A percentile compares a stretch with the other conserved stretches of the same genome.
Evolutionary conservation across 2,797 vertebrate genomes (phyloP).

Genomic region (Takifugu rubripes): DNA sequence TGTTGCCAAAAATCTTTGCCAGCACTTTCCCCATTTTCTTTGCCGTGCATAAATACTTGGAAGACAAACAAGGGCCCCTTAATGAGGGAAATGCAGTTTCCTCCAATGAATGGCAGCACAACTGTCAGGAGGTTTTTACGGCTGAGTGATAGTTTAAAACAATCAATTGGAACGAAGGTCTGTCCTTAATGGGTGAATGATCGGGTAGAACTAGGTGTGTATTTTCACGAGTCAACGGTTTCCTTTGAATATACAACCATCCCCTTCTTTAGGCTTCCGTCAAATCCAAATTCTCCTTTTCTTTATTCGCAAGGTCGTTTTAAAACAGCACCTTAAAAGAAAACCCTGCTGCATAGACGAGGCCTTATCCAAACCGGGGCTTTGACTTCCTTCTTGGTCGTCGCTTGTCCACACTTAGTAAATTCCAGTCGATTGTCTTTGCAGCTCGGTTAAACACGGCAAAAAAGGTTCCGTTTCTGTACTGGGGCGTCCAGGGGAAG

Average conservation of each 20-base stretch:
- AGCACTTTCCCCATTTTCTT: conserved; percentile 94
- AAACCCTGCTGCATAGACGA: conserved; percentile 34
- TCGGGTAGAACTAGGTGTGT: conserved; percentile 48
- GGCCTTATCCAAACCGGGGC: conserved; percentile 70
- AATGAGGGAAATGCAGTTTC: conserved; percentile 14
- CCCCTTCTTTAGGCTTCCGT: conserved; percentile 32
- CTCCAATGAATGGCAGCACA: conserved; percentile 56
- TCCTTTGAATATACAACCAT: conserved; percentile 46
- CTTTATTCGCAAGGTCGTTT: background rate
- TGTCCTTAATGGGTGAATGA: conserved; percentile 35
- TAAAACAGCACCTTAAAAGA: background rate
- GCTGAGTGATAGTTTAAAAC: conserved; percentile 11
- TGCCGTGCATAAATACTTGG: conserved; percentile 75
- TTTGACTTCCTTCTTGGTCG: conserved; percentile 75
- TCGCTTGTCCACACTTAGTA: conserved; percentile 64
- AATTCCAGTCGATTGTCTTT: conserved; percentile 41
- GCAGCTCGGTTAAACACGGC: background rate
- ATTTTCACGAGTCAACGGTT: conserved; percentile 52
- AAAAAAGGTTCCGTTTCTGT: conserved; percentile 31
- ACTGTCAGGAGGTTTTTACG: conserved; percentile 45
- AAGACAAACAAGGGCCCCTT: conserved; percentile 23
- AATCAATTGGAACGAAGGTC: conserved; percentile 25
- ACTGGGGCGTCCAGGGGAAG: conserved; percentile 50
- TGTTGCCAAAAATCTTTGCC: conserved; percentile 99
- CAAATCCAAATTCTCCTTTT: conserved; percentile 26